These are phyloP conservation scores for Laodelphax striatellus DNA, from an alignment of 1,140 invertebrate genomes.

Conservation along the genomic window DNA sequence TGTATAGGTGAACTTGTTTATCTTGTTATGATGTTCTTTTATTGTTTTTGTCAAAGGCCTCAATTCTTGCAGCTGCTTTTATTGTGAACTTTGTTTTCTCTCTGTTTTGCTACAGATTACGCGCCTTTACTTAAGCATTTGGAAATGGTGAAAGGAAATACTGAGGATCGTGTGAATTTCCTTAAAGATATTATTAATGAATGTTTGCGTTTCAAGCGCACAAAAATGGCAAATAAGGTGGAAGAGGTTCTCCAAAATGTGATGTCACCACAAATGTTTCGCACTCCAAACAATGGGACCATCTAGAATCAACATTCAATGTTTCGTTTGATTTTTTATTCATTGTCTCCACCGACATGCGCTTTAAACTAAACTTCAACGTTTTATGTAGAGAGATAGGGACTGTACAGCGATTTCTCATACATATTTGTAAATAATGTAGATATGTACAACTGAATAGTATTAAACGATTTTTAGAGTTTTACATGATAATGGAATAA, in stretches of 20 bases:
- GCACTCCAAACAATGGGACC: background rate
- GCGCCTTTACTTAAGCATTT: conserved; percentile 55
- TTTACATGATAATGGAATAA: too few species aligned
- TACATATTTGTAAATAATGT: too few species aligned
- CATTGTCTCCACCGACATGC: too few species aligned
- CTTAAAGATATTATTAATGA: conserved; percentile 65
- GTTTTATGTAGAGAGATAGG: too few species aligned
- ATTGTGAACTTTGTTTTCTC: background rate
- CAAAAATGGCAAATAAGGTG: conserved; percentile 44
- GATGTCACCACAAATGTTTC: background rate
- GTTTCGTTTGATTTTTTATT: too few species aligned
- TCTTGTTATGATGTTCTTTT: conserved; percentile 6
- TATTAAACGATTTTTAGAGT: too few species aligned
- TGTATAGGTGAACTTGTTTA: background rate
- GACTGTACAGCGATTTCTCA: too few species aligned
- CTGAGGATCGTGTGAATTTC: conserved; percentile 53
- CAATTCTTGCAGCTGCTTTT: conserved; percentile 16
- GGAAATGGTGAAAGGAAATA: conserved; percentile 54
- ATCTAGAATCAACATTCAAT: background rate
- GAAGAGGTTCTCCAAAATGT: conserved; percentile 9
- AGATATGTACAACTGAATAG: too few species aligned
- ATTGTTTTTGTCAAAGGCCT: conserved; percentile 4
- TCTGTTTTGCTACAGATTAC: conserved; percentile 52
- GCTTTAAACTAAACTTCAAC: too few species aligned
- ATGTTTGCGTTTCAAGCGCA: conserved; percentile 67